phyloP scores from a whole-genome alignment of 1,140 invertebrate species.

The Macrobrachium nipponense region DNA sequence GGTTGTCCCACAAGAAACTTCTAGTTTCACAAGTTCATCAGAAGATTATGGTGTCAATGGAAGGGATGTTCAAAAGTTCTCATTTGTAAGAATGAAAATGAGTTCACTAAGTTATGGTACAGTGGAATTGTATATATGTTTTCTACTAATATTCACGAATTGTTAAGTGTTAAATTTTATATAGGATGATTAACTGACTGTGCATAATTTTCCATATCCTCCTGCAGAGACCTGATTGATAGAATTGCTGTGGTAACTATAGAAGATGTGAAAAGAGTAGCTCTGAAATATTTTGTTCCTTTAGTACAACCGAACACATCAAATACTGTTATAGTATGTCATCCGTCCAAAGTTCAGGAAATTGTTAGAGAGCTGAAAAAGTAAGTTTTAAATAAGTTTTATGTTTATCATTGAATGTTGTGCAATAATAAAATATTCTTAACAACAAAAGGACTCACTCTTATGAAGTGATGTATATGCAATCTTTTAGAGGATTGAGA shows the following conservation, averaged over 20 bases:
- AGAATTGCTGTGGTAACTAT: conserved; percentile 78
- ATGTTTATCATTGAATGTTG: neutral
- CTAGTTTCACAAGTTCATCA: no score
- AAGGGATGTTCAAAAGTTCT: no score
- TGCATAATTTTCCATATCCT: conserved; percentile 19
- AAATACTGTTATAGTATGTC: conserved; percentile 79
- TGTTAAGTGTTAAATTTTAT: neutral
- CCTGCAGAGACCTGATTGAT: conserved; percentile 75
- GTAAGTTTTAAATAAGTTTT: conserved; percentile 71
- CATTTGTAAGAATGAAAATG: no score
- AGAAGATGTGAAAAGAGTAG: conserved; percentile 76
- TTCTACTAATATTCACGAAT: neutral
- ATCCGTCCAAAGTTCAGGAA: conserved; percentile 80
- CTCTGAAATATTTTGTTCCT: conserved; percentile 77
- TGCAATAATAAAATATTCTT: neutral
- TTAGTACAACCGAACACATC: conserved; percentile 73
- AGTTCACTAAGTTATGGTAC: no score
- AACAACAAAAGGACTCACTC: neutral
- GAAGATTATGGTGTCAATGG: no score
- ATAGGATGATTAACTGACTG: neutral
- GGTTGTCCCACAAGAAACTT: no score
- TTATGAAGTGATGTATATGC: neutral
- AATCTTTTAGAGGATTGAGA: no score
- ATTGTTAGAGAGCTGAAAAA: conserved; percentile 76
- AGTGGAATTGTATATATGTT: no score